Evolutionary conservation across 1,140 invertebrate genomes (phyloP).

Genomic region (Drosophila sp.): DNA sequence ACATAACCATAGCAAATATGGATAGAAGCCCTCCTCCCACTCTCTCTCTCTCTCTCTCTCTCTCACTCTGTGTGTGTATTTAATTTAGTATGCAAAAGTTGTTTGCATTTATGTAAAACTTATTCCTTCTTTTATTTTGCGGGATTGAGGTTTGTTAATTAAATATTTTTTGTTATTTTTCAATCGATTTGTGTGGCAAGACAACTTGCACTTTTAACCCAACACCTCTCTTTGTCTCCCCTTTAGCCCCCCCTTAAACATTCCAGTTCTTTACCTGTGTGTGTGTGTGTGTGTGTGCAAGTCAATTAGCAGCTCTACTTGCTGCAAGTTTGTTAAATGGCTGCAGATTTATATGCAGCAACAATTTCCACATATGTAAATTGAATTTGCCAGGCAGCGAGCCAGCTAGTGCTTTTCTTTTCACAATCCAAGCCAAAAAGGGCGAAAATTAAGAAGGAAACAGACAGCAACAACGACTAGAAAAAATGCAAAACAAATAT

Average conservation of each 20-base stretch:
- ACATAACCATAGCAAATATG: background rate
- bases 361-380: slow-evolving; percentile 70
- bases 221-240: background rate
- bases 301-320: slow-evolving; percentile 73
- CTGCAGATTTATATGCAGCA: slow-evolving; percentile 49
- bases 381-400: slow-evolving; percentile 65
- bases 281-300: slow-evolving; percentile 22
- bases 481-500: slow-evolving; percentile 33
- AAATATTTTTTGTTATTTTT: slow-evolving; percentile 47
- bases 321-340: slow-evolving; percentile 68
- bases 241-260: background rate
- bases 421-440: slow-evolving; percentile 57
- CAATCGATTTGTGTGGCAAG: slow-evolving; percentile 38
- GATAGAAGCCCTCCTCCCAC: background rate
- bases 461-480: slow-evolving; percentile 19
- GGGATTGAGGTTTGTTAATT: slow-evolving; percentile 52
- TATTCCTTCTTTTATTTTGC: slow-evolving; percentile 11
- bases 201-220: slow-evolving; percentile 48
- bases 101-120: slow-evolving; percentile 35
- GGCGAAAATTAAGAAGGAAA: slow-evolving; percentile 67
- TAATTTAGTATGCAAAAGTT: slow-evolving; percentile 52
- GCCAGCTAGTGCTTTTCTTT: slow-evolving; percentile 60
- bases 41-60: too few species aligned
- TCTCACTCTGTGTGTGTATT: slow-evolving; percentile 2
- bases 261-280: slow-evolving; percentile 7